Base-by-base conservation (phyloP, 1,140 invertebrate species). In the Sycophaga agraensis region DNA sequence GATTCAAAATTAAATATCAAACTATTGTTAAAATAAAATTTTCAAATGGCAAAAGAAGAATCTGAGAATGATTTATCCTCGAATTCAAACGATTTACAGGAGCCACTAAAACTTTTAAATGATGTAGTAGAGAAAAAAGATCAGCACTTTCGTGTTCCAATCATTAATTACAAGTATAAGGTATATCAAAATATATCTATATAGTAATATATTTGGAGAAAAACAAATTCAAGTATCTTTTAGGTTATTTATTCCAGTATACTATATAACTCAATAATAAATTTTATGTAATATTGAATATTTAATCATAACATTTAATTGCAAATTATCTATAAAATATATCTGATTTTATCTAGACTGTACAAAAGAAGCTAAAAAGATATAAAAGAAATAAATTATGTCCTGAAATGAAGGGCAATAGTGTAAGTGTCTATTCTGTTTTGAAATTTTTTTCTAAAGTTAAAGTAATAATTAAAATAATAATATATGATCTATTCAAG, bases 1-100 rank as follows among this genome's bases (percentile, higher is more conserved):
- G 11, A 6, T 34, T 5, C 5, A 6, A 6, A 34, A 6, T 34
- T 34, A 34, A 34, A 40, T 40, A n/a, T n/a, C n/a, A n/a, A n/a
- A n/a, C n/a, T n/a, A n/a, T n/a, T n/a, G n/a, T 40, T 16, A 12
- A 35, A 21, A n/a, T 0, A 17, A 16, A 28, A 37, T 26, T 28
- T 11, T 28, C 24, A 2, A 19, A 58, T 58, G 55, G 55, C 55
- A 12, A 58, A 58, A 4, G 19, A 58, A 34, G 55, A 58, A 3
- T 12, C 21, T 7, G 43, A 46, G 16, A 39, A 49, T 14, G 22
- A 58, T 7, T 2, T 35, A 6, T 16, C 42, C 17, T 21, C 28
- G 16, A 37, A 46, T 35, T 46, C 40, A 24, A 45, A 14, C 28
- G 28, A 57, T 37, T 35, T 35, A 9, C 45, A 57, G 22, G 42